Conservation (phyloP, 2,113 vertebrate genomes). For the Lophochroa leadbeateri region DNA sequence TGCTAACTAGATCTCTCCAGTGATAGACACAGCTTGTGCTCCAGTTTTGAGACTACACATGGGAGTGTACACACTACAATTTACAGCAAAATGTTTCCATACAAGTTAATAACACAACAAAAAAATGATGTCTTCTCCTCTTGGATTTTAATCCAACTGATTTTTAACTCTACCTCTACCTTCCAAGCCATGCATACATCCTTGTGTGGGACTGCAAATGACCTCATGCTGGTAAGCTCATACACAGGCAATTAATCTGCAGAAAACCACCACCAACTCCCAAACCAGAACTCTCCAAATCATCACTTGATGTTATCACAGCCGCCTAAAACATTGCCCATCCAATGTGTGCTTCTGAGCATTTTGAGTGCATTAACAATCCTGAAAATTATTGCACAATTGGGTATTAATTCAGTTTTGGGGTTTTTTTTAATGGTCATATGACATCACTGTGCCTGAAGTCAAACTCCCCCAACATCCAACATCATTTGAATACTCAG, state of each 20-base stretch:
- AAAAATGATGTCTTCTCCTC: neutral
- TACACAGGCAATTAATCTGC: neutral
- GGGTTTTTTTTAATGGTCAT: neutral
- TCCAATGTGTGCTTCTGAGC: neutral
- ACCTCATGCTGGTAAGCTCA: neutral
- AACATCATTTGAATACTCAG: neutral
- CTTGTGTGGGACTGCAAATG: neutral
- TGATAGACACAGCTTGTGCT: slow-evolving; percentile 5
- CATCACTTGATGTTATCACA: neutral
- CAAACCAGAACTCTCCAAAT: neutral
- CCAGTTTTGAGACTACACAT: neutral
- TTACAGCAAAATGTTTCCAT: neutral
- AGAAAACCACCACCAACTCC: neutral
- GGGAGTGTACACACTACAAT: neutral
- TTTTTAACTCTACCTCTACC: slow-evolving; percentile 12
- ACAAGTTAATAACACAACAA: neutral
- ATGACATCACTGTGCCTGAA: neutral
- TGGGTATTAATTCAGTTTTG: neutral
- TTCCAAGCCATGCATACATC: neutral
- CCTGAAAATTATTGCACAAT: neutral
- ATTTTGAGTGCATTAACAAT: neutral
- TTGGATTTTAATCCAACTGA: neutral
- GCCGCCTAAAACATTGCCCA: neutral
- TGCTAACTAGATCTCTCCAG: slow-evolving; percentile 28
- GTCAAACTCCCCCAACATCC: neutral